A percentile compares a stretch with the other conserved stretches of the same genome.
Evolutionary conservation across 2,888 invertebrate species (phyloP).

Genomic region (Creontiades dilutus): DNA sequence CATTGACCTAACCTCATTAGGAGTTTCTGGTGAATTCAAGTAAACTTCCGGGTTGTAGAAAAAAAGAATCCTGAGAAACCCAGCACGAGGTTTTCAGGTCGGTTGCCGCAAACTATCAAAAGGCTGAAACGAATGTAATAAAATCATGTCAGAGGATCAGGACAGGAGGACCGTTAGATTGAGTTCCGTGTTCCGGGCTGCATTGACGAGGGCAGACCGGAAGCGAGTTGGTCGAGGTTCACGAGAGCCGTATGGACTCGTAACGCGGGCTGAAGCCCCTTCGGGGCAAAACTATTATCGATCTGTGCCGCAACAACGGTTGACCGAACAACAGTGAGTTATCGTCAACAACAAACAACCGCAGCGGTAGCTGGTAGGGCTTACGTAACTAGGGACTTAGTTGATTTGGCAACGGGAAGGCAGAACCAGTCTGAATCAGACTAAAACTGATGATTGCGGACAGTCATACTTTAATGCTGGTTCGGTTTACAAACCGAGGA

Average conservation of each 20-base stretch:
- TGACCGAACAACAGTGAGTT: background rate
- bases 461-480: too few relatives aligned
- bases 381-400: background rate
- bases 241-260: conserved; percentile 11
- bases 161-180: background rate
- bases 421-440: too few relatives aligned
- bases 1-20: background rate
- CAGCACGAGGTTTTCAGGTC: background rate
- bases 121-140: conserved; percentile 8
- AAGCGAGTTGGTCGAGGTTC: conserved; percentile 12
- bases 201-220: background rate
- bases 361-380: background rate
- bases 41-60: background rate
- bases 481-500: too few relatives aligned
- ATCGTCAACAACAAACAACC: conserved; percentile 19
- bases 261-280: background rate
- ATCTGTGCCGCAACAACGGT: background rate
- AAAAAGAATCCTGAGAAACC: background rate
- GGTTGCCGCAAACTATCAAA: background rate
- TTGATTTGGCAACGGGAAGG: background rate
- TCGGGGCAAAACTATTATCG: conserved; percentile 8
- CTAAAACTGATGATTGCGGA: too few relatives aligned
- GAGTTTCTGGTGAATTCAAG: background rate
- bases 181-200: conserved; percentile 22
- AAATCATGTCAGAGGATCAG: conserved; percentile 16